Conservation (phyloP, 2,888 invertebrate genomes). For the Gastracanthus pulcherrimus region DNA sequence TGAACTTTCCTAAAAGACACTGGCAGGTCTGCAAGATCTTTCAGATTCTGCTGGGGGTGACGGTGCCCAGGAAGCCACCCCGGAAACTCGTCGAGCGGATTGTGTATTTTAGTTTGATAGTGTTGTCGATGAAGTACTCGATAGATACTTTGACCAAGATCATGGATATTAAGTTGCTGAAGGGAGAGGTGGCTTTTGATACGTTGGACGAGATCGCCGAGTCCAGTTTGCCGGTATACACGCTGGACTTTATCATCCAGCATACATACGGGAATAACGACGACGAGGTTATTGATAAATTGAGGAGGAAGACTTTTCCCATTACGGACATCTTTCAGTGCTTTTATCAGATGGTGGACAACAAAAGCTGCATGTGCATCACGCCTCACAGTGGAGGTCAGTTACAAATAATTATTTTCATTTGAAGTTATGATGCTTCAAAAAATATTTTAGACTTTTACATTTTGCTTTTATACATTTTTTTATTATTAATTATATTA, state of each 20-base stretch:
- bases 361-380: conserved; percentile 29
- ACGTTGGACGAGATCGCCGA: background rate
- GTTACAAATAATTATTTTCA: background rate
- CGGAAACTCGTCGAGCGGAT: background rate
- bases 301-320: background rate
- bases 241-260: conserved; percentile 2
- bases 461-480: too few species aligned
- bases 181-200: background rate
- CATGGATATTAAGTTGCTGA: conserved; percentile 6
- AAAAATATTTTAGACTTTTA: too few species aligned
- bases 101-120: conserved; percentile 5
- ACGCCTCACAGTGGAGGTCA: conserved; percentile 12
- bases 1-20: background rate
- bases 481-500: too few species aligned
- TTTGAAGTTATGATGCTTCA: background rate
- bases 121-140: conserved; percentile 11
- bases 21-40: background rate
- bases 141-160: conserved; percentile 8
- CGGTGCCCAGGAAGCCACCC: background rate
- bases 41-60: conserved; percentile 12
- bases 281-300: background rate
- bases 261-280: background rate
- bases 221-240: conserved; percentile 7
- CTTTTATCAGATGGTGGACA: background rate
- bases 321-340: background rate